Conservation (phyloP, 2,888 invertebrate species). For the Phymatocera aterrima region DNA sequence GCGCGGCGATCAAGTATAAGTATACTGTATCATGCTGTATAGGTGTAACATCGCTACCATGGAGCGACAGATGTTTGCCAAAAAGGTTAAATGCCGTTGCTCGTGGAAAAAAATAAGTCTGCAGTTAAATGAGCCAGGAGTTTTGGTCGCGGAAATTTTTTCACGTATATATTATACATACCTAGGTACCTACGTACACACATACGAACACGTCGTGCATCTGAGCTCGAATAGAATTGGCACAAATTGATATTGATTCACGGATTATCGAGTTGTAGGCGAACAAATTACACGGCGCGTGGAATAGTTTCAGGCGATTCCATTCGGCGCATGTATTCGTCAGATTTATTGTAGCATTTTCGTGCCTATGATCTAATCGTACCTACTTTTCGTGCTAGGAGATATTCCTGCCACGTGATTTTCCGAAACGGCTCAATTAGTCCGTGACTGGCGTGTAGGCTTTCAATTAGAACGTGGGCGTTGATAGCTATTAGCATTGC, state of each 20-base stretch:
- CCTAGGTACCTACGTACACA: not conserved
- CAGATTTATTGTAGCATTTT: too few relatives aligned
- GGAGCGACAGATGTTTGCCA: slow-evolving; percentile 24
- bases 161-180: not conserved
- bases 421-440: slow-evolving; percentile 24
- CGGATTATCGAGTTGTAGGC: not conserved
- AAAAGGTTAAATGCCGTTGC: slow-evolving; percentile 18
- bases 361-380: slow-evolving; percentile 15
- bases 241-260: not conserved
- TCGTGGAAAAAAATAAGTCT: not conserved
- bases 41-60: not conserved
- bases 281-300: not conserved
- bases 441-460: slow-evolving; percentile 49
- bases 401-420: slow-evolving; percentile 9
- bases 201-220: not conserved
- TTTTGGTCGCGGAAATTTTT: slow-evolving; percentile 2
- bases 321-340: too few relatives aligned
- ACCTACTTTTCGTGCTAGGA: slow-evolving; percentile 3
- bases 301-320: not conserved
- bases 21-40: not conserved
- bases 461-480: slow-evolving; percentile 56
- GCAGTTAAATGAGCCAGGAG: too few relatives aligned
- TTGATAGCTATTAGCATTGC: slow-evolving; percentile 47
- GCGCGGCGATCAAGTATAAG: too few relatives aligned
- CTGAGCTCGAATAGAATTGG: not conserved